Base-by-base conservation (phyloP, 2,113 vertebrate genomes). In the human region DNA sequence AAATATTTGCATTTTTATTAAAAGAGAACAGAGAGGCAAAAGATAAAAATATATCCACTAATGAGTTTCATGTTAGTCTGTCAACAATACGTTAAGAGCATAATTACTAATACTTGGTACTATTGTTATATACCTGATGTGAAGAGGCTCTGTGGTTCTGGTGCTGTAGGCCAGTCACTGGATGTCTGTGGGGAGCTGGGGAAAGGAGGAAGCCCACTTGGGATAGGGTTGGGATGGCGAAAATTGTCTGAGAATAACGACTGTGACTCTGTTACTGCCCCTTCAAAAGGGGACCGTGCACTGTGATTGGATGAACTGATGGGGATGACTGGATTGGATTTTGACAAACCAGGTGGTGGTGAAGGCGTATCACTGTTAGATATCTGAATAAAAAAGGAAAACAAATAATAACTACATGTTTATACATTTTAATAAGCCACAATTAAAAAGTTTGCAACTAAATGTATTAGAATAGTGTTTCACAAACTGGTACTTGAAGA, bases 241-340 rank as follows among this genome's bases (percentile, higher is more conserved):
- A 99, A 99, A 99, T 99, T 99, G 99, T 99, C 99, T 98, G 99
- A 99, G 98, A 99, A 99, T 95, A 99, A 99, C 0, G 99, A 99
- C 98, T 99, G 99, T 96, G 99, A 99, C 98, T 99, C 99, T 87
- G 99, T 99, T 89, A 99, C 99, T 52, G 99, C 99, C 40, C 99
- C 99, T 98, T 99, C 99, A 90, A 99, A 99, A 81, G 99, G 99
- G 1, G 99, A 99, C 92, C 99, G 99, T 68, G 99, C 99, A 94
- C 99, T 99, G 98, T 99, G 99, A 98, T 99, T 99, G 64, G 99
- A 99, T 99, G 99, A 99, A 96, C 99, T 99, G 99, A 99, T 99
- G 98, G 99, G 99, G 98, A 99, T 99, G 95, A 99, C 99, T 98
- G 99, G 99, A 97, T 99, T 99, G 94, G 99, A 98, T 98, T 99